Evolutionary conservation across 30 jellyfish, hydroid and myxozoan species (phyloP).

Genomic region (Catostylus mosaicus): DNA sequence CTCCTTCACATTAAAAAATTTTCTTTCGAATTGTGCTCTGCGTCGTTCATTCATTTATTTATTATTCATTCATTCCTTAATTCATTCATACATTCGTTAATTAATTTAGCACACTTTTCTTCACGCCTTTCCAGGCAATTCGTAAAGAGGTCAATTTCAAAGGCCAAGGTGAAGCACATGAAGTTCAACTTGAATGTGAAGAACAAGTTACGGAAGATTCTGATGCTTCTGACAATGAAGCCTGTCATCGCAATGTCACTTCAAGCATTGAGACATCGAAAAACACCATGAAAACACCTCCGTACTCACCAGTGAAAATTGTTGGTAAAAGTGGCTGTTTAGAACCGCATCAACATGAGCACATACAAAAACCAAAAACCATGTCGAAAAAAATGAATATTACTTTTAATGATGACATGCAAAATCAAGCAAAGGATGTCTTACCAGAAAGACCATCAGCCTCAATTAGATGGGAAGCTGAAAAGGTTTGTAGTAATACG

Average conservation of each 20-base stretch:
- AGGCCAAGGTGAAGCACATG: conserved; percentile 33
- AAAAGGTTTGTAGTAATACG: background rate
- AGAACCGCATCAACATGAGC: conserved; percentile 56
- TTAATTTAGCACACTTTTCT: background rate
- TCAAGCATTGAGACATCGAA: background rate
- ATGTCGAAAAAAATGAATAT: conserved; percentile 48
- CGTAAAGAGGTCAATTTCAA: conserved; percentile 33
- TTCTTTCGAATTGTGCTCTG: too few relatives aligned
- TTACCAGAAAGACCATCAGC: conserved; percentile 11
- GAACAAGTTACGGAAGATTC: conserved; percentile 75
- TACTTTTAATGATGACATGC: conserved; percentile 15
- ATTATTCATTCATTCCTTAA: background rate
- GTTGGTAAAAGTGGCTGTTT: conserved; percentile 68
- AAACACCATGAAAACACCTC: conserved; percentile 38
- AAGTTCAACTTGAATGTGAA: conserved; percentile 68
- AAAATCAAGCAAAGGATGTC: conserved; percentile 1
- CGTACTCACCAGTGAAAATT: conserved; percentile 73
- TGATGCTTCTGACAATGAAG: conserved; percentile 53
- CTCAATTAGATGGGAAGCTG: conserved; percentile 14
- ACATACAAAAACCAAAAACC: conserved; percentile 62
- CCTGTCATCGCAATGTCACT: conserved; percentile 1
- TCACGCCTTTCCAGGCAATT: background rate
- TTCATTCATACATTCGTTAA: background rate
- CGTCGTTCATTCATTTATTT: background rate
- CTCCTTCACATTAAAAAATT: too few relatives aligned